Base-by-base conservation (phyloP, 2,888 invertebrate species). In the Melieria picta region DNA sequence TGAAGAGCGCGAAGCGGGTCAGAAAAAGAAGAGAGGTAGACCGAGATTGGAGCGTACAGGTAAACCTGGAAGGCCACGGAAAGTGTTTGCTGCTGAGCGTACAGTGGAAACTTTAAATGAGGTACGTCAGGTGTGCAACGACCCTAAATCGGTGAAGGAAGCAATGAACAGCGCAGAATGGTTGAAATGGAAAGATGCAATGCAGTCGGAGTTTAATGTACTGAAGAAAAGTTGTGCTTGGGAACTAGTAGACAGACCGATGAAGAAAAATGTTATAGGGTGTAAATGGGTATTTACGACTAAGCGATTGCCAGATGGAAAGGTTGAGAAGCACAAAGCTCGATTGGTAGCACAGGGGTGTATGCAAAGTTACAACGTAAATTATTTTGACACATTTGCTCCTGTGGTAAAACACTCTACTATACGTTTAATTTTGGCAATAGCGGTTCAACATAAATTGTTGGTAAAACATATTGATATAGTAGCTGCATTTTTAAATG, bases 171-270 rank as follows among this genome's bases (percentile, higher is more conserved):
- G 46, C 43, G 43, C n/a, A 55, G 13, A 56, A 9, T 43, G 62
- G 46, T 10, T 46, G 3, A 46, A 65, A 46, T 64, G 71, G 71
- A 71, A 50, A 60, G 6, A 9, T n/a, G 65, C 65, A 42, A 71
- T 71, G 71, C 64, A 52, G 46, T 13, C 6, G 2, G 71, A 71
- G n/a, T 65, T 50, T 46, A 55, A 71, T 5, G 52, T 61, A 7
- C 47, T 81, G 13, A 72, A 75, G 43, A 74, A 77, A 65, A 79
- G 79, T 56, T 45, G 72, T 43, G 77, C 79, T 9, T 79, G 80
- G 80, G 76, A 72, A 10, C 62, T 78, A 7, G 66, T 66, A 3
- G 57, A 66, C 3, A 66, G 42, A 57, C 66, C 57, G 4, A 46
- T 4, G 5, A 9, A 9, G 5, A 65, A 55, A 55, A 55, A 65